Base-by-base conservation (phyloP, 92 coral and sea anemone genomes). In the Plumapathes pennacea region DNA sequence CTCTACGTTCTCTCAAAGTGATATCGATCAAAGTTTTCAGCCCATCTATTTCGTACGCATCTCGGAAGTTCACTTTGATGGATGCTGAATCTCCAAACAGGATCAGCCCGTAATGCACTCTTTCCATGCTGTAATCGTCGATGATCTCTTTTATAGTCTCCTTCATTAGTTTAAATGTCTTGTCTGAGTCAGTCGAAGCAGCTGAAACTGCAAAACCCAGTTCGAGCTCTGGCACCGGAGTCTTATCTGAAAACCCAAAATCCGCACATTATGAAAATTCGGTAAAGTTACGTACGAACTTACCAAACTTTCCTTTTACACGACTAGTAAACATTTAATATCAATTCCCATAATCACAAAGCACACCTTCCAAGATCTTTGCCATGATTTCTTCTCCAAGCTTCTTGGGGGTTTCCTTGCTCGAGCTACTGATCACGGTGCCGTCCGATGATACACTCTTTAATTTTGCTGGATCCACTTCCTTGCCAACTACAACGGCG, bases 181-280 rank as follows among this genome's bases (percentile, higher is more conserved):
- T 50, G 13, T 60, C 61, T 11, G 76, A 73, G 14, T 72, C 46
- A 17, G 25, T 67, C 13, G 88, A 81, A 24, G 86, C 76, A 5
- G 95, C 95, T 43, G 88, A 81, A 8, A 86, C 12, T 5, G 95
- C 95, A 34, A 86, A 86, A 1, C 62, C 74, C 17, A 86, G 64
- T 48, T 86, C 95, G 5, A 65, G 50, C 17, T 83, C 77, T 2
- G 84, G 67, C 24, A 66, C 57, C 22, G 71, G 41, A 4, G 83
- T 76, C 0, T 40, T 68, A n/a, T 65, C 83, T 51, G 45, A 14
- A 4, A 25, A 26, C 4, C 23, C 18, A 5, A 12, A 33, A 33
- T 8, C 12, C 20, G n/a, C n/a, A n/a, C n/a, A n/a, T n/a, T n/a
- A n/a, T n/a, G n/a, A n/a, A n/a, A n/a, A n/a, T n/a, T n/a, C n/a